phyloP scores from a whole-genome alignment of 2,797 vertebrate genomes.

The Distichodus sexfasciatus region DNA sequence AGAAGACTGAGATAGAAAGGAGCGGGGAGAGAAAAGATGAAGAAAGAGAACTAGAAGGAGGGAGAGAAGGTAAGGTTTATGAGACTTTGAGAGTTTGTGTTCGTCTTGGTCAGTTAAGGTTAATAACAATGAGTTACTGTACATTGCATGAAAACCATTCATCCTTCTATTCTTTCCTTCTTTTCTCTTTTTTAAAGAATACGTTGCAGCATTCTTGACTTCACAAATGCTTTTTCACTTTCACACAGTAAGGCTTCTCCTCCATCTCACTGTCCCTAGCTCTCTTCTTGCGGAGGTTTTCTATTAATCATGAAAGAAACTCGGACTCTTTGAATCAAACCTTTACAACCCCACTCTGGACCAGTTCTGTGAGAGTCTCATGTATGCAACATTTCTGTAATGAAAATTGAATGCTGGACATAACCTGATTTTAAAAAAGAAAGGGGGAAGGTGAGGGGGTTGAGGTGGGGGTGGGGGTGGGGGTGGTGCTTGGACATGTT shows the following conservation, averaged over 20 bases:
- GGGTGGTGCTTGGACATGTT: too few relatives aligned
- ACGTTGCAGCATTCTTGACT: not conserved
- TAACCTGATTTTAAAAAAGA: too few relatives aligned
- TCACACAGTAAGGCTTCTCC: too few relatives aligned
- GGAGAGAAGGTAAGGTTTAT: not conserved
- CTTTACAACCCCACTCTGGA: too few relatives aligned
- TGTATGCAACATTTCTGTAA: too few relatives aligned
- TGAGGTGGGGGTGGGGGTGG: too few relatives aligned
- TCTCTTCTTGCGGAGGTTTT: not conserved
- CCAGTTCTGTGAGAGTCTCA: too few relatives aligned
- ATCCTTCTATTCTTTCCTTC: not conserved
- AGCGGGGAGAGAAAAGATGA: not conserved
- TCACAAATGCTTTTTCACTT: too few relatives aligned
- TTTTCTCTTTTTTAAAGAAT: not conserved
- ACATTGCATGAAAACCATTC: not conserved
- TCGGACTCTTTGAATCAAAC: not conserved
- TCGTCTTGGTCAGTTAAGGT: not conserved
- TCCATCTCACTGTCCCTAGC: too few relatives aligned
- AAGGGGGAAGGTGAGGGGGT: too few relatives aligned
- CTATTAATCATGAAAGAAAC: not conserved
- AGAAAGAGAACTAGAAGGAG: not conserved
- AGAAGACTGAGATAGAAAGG: too few relatives aligned
- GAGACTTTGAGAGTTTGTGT: constrained; percentile 11
- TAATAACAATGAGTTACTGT: not conserved
- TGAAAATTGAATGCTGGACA: too few relatives aligned